phyloP scores from a whole-genome alignment of 2,888 invertebrate species.

The Formica aserva region DNA sequence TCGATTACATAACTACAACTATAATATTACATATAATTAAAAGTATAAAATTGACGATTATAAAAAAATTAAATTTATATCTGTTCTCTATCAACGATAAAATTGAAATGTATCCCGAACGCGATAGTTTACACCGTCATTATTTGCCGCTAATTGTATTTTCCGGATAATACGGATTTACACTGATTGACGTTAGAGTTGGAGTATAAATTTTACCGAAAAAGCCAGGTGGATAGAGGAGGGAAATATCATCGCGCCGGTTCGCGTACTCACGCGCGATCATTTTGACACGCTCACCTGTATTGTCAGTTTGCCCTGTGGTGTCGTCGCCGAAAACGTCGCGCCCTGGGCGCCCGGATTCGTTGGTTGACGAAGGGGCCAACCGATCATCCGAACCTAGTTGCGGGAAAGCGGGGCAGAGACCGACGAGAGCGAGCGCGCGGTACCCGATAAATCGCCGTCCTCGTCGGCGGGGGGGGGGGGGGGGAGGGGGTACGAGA shows the following conservation, averaged over 20 bases:
- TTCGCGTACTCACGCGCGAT: slow-evolving; percentile 47
- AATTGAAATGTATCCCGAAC: slow-evolving; percentile 46
- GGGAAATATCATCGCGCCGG: slow-evolving; percentile 44
- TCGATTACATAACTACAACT: neutral
- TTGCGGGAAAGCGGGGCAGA: slow-evolving; percentile 56
- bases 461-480: slow-evolving; percentile 43
- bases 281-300: slow-evolving; percentile 48
- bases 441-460: slow-evolving; percentile 73
- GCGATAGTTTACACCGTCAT: slow-evolving; percentile 53
- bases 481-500: slow-evolving; percentile 21
- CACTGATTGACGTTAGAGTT: slow-evolving; percentile 53
- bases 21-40: neutral
- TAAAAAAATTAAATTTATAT: neutral
- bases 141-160: slow-evolving; percentile 55
- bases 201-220: slow-evolving; percentile 56
- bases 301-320: slow-evolving; percentile 42
- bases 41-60: neutral
- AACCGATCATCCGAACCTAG: slow-evolving; percentile 32
- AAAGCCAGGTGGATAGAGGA: slow-evolving; percentile 35
- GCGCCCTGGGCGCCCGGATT: slow-evolving; percentile 54
- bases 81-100: slow-evolving; percentile 1
- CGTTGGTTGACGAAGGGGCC: slow-evolving; percentile 62
- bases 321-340: slow-evolving; percentile 48
- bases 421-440: slow-evolving; percentile 62
- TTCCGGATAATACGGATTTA: slow-evolving; percentile 53